These are phyloP conservation scores for Gymnopithys bicolor DNA, from an alignment of 2,797 vertebrate genomes.

Conservation along the genomic window DNA sequence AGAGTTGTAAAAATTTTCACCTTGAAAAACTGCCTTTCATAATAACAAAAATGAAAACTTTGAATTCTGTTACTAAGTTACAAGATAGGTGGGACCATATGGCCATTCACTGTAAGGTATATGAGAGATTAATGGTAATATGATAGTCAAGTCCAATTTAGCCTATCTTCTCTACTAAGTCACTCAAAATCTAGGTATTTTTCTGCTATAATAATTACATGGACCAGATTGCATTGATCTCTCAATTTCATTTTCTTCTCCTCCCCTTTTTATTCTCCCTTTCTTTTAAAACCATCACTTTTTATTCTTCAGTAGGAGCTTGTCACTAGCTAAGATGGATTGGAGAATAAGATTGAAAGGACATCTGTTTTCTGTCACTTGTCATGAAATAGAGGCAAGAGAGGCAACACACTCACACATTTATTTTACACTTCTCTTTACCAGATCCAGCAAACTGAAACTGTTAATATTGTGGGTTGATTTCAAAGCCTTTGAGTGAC, in stretches of 20 bases:
- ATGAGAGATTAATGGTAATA: background rate
- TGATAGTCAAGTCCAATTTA: background rate
- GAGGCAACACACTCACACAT: no score
- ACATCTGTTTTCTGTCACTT: background rate
- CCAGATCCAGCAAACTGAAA: background rate
- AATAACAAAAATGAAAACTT: background rate
- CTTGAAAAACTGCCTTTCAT: background rate
- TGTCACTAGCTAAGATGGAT: background rate
- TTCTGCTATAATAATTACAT: background rate
- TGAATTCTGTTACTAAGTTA: background rate
- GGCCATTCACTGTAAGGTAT: background rate
- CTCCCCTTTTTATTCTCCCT: fast-evolving
- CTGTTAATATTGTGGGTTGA: background rate
- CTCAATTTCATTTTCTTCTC: background rate
- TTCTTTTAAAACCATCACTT: background rate
- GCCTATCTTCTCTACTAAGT: background rate
- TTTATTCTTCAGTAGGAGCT: background rate
- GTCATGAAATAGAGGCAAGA: background rate
- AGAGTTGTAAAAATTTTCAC: background rate
- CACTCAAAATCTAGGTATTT: background rate
- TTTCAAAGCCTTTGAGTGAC: background rate
- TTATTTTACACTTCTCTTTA: background rate
- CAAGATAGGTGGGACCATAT: background rate
- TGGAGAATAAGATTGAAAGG: background rate
- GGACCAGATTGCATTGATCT: background rate